A percentile compares a stretch with the other conserved stretches of the same genome.
These are phyloP conservation scores for Parasteatoda tepidariorum DNA, from an alignment of 1,140 invertebrate species.

Conservation along the genomic window DNA sequence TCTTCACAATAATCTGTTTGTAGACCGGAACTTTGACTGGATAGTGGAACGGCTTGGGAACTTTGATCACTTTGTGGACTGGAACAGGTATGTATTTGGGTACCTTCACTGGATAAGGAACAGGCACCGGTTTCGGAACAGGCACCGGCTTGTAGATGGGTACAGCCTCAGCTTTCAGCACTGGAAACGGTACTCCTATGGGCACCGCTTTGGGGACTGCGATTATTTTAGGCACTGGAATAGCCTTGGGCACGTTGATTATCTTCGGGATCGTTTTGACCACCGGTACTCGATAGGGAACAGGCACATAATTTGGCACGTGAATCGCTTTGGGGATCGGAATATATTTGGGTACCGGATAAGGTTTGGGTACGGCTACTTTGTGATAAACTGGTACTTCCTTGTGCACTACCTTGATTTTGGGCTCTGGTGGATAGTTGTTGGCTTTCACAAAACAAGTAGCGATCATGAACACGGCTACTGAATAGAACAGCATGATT, in stretches of 20 bases:
- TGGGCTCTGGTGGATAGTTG: slow-evolving; percentile 42
- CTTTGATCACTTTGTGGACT: slow-evolving; percentile 64
- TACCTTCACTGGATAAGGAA: slow-evolving; percentile 64
- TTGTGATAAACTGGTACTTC: slow-evolving; percentile 65
- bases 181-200: slow-evolving; percentile 64
- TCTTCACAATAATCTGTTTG: slow-evolving; percentile 65
- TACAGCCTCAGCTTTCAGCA: slow-evolving; percentile 63
- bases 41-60: slow-evolving; percentile 64
- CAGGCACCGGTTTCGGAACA: slow-evolving; percentile 60
- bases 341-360: slow-evolving; percentile 62
- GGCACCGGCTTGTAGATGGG: slow-evolving; percentile 64
- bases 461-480: not conserved
- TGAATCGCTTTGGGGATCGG: slow-evolving; percentile 64
- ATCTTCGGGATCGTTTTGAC: slow-evolving; percentile 63
- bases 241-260: slow-evolving; percentile 64
- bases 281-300: slow-evolving; percentile 64
- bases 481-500: not conserved
- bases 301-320: slow-evolving; percentile 64
- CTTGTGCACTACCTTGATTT: slow-evolving; percentile 55
- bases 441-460: slow-evolving; percentile 4
- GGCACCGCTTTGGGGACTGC: slow-evolving; percentile 64
- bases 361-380: slow-evolving; percentile 65
- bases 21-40: slow-evolving; percentile 65
- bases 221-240: slow-evolving; percentile 65
- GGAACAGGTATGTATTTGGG: slow-evolving; percentile 65